Conservation (phyloP, 2,888 invertebrate species). For the Eumerus sabulonum region DNA sequence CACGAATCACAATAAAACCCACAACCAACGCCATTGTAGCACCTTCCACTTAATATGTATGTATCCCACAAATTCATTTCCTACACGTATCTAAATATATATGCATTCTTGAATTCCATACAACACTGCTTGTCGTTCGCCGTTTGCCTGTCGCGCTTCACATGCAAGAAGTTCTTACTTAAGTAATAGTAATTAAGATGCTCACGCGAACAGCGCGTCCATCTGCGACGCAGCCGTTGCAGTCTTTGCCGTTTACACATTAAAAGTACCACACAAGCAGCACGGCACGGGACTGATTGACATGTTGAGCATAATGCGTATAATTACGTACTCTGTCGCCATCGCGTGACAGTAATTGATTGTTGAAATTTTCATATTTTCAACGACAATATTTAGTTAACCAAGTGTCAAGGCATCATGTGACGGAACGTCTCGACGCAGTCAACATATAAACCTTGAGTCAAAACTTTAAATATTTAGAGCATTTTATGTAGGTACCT, state of each 20-base stretch:
- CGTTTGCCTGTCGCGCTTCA: slow-evolving; percentile 13
- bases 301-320: slow-evolving; percentile 36
- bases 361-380: too few relatives aligned
- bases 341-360: slow-evolving; percentile 8
- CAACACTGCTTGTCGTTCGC: slow-evolving; percentile 24
- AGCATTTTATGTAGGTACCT: too few relatives aligned
- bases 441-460: too few relatives aligned
- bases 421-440: neutral
- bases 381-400: too few relatives aligned
- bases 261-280: slow-evolving; percentile 24
- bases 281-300: slow-evolving; percentile 27
- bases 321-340: slow-evolving; percentile 19
- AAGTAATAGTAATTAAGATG: slow-evolving; percentile 55
- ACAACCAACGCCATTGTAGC: slow-evolving; percentile 48
- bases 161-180: slow-evolving; percentile 46
- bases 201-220: slow-evolving; percentile 19
- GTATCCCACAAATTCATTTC: slow-evolving; percentile 58
- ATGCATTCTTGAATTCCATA: too few relatives aligned
- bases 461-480: too few relatives aligned
- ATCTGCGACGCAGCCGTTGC: neutral
- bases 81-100: too few relatives aligned
- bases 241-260: neutral
- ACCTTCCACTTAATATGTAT: slow-evolving; percentile 50
- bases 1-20: too few relatives aligned
- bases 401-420: neutral